phyloP scores from a whole-genome alignment of 2,113 vertebrate species.

The Illadopsis cleaveri region DNA sequence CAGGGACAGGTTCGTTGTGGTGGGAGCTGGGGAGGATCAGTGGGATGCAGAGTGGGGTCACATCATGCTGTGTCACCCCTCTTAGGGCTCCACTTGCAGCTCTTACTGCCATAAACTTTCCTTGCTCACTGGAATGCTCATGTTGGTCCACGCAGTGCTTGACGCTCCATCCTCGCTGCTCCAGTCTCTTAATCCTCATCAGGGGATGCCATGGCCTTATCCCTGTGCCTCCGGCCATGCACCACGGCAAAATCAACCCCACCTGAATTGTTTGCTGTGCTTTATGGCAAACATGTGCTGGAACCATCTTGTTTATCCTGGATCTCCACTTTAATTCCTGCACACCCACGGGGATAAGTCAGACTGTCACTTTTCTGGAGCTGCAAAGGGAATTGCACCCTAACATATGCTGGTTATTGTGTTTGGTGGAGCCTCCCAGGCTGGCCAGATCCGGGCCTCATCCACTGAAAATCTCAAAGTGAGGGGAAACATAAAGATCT shows the following conservation, averaged over 20 bases:
- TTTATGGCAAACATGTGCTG: not conserved
- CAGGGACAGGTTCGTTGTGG: rapidly evolving
- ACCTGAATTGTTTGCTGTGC: not conserved
- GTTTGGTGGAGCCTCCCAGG: not conserved
- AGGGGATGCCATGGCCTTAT: not conserved
- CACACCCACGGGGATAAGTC: not conserved
- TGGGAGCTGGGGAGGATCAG: not conserved
- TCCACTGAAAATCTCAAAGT: not conserved
- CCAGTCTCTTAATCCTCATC: not conserved
- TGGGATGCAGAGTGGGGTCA: not conserved
- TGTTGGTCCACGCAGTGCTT: not conserved
- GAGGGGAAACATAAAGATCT: not conserved
- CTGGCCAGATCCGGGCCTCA: not conserved
- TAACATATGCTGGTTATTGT: rapidly evolving
- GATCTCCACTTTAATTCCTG: not conserved
- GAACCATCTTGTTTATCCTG: not conserved
- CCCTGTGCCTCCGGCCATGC: not conserved
- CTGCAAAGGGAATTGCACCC: not conserved
- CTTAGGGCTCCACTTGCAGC: not conserved
- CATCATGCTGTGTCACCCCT: rapidly evolving
- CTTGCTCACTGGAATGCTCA: rapidly evolving
- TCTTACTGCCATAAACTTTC: not conserved
- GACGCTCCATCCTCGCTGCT: not conserved
- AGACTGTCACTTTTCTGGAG: not conserved
- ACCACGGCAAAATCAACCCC: not conserved